Conservation (phyloP, 2,888 invertebrate species). For the Allophyes oxyacanthae region DNA sequence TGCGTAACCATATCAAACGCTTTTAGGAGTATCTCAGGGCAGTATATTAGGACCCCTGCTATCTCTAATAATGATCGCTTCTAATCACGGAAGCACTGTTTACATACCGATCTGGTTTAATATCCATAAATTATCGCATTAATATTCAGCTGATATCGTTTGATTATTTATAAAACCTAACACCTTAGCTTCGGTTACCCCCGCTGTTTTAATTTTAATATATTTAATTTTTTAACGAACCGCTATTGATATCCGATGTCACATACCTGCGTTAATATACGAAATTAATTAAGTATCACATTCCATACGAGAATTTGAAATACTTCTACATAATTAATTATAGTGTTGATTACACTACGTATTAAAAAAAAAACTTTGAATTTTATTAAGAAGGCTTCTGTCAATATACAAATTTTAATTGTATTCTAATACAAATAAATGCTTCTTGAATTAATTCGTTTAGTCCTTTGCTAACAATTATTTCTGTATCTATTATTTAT, state of each 20-base stretch:
- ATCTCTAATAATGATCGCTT: constrained; percentile 2
- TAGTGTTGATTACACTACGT: constrained; percentile 32
- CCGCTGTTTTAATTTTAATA: constrained; percentile 50
- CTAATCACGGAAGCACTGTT: constrained; percentile 16
- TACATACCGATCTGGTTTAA: constrained; percentile 10
- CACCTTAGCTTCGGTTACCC: constrained; percentile 43
- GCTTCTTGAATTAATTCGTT: too few relatives aligned
- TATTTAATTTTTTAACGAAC: constrained; percentile 44
- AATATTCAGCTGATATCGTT: constrained; percentile 31
- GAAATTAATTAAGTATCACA: constrained; percentile 46
- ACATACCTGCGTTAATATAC: constrained; percentile 22
- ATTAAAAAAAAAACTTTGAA: constrained; percentile 33
- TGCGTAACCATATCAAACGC: too few relatives aligned
- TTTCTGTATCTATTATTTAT: too few relatives aligned
- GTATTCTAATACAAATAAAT: too few relatives aligned
- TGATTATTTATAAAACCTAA: constrained; percentile 50
- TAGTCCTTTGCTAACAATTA: too few relatives aligned
- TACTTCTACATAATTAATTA: constrained; percentile 32
- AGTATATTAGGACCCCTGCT: too few relatives aligned
- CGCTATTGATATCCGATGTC: constrained; percentile 12
- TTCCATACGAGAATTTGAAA: constrained; percentile 36
- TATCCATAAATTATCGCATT: constrained; percentile 30
- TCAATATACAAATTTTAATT: too few relatives aligned
- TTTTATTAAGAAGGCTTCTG: neutral
- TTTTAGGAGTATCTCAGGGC: too few relatives aligned